A percentile compares a stretch with the other conserved stretches of the same genome.
Evolutionary conservation across 2,888 invertebrate genomes (phyloP).

Genomic region (Pterostichus niger): DNA sequence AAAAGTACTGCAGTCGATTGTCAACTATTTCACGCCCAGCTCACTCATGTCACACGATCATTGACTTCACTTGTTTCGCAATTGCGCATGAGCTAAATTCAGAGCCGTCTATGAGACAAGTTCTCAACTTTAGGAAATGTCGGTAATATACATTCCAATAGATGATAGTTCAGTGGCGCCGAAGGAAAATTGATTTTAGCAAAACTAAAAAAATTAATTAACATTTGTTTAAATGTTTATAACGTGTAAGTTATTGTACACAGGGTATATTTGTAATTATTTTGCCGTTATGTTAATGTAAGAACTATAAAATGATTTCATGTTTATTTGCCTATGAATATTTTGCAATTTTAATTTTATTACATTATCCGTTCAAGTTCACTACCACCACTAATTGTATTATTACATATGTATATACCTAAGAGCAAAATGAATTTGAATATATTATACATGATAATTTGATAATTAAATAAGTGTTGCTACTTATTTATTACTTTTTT

Average conservation of each 20-base stretch:
- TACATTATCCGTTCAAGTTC: constrained; percentile 19
- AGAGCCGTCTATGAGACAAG: constrained; percentile 25
- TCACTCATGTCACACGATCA: background rate
- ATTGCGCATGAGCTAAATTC: constrained; percentile 3
- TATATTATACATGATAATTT: constrained; percentile 27
- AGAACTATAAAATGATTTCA: constrained; percentile 24
- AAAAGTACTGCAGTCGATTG: background rate
- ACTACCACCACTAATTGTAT: constrained; percentile 17
- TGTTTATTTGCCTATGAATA: constrained; percentile 42
- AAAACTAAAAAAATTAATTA: background rate
- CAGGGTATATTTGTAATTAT: constrained; percentile 14
- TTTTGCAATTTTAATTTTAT: constrained; percentile 32
- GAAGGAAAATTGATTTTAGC: background rate
- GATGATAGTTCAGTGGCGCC: constrained; percentile 16
- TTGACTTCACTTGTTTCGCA: background rate
- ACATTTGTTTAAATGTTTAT: constrained; percentile 5
- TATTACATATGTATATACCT: constrained; percentile 1
- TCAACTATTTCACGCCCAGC: constrained; percentile 6
- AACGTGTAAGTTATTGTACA: constrained; percentile 1
- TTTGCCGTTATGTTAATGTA: constrained; percentile 18
- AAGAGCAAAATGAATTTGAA: background rate
- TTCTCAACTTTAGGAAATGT: background rate
- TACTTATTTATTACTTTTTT: background rate
- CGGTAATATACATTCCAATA: constrained; percentile 6
- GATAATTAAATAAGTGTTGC: constrained; percentile 14